Base-by-base conservation (phyloP, 2,888 invertebrate species). In the Eupithecia inturbata region DNA sequence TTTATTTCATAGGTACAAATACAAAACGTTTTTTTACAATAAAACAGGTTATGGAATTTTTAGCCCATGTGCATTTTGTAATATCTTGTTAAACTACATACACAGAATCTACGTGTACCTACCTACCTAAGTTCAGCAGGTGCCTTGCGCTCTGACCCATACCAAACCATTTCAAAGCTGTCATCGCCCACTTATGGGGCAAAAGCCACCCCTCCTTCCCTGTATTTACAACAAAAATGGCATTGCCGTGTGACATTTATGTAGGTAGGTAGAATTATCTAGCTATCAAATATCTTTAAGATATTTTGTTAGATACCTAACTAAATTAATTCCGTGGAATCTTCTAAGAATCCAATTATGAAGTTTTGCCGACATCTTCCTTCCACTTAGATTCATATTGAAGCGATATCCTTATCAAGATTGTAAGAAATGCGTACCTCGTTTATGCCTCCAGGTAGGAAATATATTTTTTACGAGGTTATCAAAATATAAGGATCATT, bases 311-410 rank as follows among this genome's bases (percentile, higher is more conserved):
- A 57, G 57, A 57, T 26, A n/a, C n/a, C n/a, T n/a, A 57, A 57
- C 57, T 57, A 57, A 67, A 26, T 28, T 31, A 62, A 62, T 62
- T 16, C 14, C 28, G 28, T 19, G 19, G 62, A 62, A 62, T 62
- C 62, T 28, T 57, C 57, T 28, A 62, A 31, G 62, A 62, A 62
- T 62, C 62, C 62, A 62, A 62, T 62, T 62, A 62, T 57, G 57
- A 62, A 62, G 28, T 28, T 62, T 31, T 19, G 31, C 12, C 36
- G 64, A 22, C 36, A 64, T 22, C 49, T 26, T 22, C 26, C 57
- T 12, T 57, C 57, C 57, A 57, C 57, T 57, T 57, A 57, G 26
- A 57, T 57, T 57, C 57, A 26, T 57, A 57, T 26, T 57, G 57
- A 57, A 14, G 26, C n/a, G 26, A 57, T 57, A 14, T 57, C 26